phyloP scores from a whole-genome alignment of 2,888 invertebrate species.

The Anoplius nigerrimus region DNA sequence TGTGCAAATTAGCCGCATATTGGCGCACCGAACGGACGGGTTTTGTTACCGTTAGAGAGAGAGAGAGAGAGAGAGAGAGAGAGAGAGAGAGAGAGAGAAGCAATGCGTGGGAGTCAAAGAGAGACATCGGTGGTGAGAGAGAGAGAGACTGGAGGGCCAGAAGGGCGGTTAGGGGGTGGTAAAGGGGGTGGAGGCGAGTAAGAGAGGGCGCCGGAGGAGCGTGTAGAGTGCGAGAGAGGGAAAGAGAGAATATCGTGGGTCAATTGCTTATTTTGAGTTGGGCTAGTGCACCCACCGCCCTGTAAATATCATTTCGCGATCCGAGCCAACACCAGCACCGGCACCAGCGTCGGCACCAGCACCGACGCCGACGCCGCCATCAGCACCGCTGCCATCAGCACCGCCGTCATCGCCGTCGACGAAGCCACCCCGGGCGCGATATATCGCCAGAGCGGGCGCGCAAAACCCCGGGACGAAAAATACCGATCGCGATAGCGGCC shows the following conservation, averaged over 20 bases:
- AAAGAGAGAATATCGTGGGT: conserved; percentile 56
- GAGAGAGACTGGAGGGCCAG: conserved; percentile 60
- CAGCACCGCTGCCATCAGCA: conserved; percentile 12
- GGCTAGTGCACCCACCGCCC: conserved; percentile 57
- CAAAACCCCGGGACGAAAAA: conserved; percentile 56
- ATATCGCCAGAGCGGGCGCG: conserved; percentile 46
- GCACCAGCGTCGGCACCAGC: conserved; percentile 10
- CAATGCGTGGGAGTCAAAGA: conserved; percentile 7
- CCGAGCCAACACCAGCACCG: conserved; percentile 19
- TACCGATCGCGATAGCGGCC: conserved; percentile 56
- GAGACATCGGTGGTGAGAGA: conserved; percentile 34
- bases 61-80: conserved; percentile 20
- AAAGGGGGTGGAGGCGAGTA: not conserved
- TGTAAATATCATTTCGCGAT: conserved; percentile 58
- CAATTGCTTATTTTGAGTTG: conserved; percentile 72
- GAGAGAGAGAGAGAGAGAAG: conserved; percentile 53
- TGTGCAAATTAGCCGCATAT: conserved; percentile 75
- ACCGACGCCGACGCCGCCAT: conserved; percentile 15
- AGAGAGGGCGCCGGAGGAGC: conserved; percentile 3
- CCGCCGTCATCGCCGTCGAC: conserved; percentile 11
- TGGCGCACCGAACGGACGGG: conserved; percentile 71
- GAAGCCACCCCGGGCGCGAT: conserved; percentile 9
- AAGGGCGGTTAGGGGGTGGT: conserved; percentile 8
- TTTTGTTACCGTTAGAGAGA: conserved; percentile 62
- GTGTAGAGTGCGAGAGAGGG: conserved; percentile 26